A percentile compares a stretch with the other conserved stretches of the same genome.
These are phyloP conservation scores for Ctenoplectra terminalis DNA, from an alignment of 1,140 invertebrate genomes.

Conservation along the genomic window DNA sequence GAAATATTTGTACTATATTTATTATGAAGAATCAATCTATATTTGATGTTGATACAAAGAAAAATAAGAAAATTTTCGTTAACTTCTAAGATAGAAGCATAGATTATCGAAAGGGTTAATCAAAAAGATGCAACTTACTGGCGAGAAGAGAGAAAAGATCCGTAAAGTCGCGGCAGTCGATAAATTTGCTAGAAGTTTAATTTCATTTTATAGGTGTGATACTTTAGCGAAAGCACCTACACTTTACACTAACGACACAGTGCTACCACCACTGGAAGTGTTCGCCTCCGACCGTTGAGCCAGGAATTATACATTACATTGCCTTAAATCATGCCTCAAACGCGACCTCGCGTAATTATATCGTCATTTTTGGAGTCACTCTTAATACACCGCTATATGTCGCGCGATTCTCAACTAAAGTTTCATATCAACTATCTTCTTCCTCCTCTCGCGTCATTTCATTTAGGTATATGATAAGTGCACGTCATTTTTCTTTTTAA, in stretches of 20 bases:
- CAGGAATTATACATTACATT: conserved; percentile 70
- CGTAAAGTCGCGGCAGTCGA: conserved; percentile 57
- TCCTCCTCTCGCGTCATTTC: not conserved
- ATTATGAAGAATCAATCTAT: too few species aligned
- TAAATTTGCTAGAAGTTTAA: conserved; percentile 77
- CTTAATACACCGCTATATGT: conserved; percentile 54
- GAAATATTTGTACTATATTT: too few species aligned
- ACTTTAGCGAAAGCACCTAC: conserved; percentile 73
- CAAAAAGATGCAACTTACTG: conserved; percentile 1
- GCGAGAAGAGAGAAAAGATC: conserved; percentile 12
- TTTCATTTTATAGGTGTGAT: conserved; percentile 78
- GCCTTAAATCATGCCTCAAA: conserved; percentile 63
- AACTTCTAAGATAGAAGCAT: not conserved
- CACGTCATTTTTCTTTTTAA: too few species aligned
- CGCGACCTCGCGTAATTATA: conserved; percentile 67
- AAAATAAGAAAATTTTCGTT: not conserved
- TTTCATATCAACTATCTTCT: conserved; percentile 32
- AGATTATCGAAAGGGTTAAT: conserved; percentile 43
- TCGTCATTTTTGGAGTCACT: conserved; percentile 68
- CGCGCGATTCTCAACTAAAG: conserved; percentile 48
- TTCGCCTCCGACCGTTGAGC: conserved; percentile 28
- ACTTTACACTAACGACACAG: conserved; percentile 70
- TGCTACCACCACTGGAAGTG: conserved; percentile 42
- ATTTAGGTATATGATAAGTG: too few species aligned
- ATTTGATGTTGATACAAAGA: too few species aligned